Evolutionary conservation across 2,888 invertebrate genomes (phyloP).

Genomic region (Epistrophella euchroma): DNA sequence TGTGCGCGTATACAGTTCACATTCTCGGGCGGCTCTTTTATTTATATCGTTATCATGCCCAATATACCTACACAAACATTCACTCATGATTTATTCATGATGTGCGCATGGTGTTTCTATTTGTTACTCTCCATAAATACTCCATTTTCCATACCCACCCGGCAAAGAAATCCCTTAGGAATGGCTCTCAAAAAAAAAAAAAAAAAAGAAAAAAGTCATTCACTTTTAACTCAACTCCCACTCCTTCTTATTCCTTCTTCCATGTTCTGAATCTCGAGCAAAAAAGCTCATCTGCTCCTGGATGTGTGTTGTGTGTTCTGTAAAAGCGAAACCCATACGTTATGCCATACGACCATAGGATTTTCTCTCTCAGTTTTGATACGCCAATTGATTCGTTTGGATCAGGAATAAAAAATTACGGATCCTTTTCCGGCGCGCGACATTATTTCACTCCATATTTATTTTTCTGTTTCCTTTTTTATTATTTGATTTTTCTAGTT

Average conservation of each 20-base stretch:
- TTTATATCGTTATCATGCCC: slow-evolving; percentile 2
- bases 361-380: slow-evolving; percentile 71
- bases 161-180: neutral
- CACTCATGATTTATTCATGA: slow-evolving; percentile 66
- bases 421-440: slow-evolving; percentile 66
- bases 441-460: slow-evolving; percentile 70
- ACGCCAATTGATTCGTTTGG: slow-evolving; percentile 72
- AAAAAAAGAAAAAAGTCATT: no score
- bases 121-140: neutral
- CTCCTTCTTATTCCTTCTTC: slow-evolving; percentile 20
- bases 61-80: slow-evolving; percentile 32
- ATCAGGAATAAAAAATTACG: slow-evolving; percentile 59
- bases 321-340: slow-evolving; percentile 40
- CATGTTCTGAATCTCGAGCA: neutral
- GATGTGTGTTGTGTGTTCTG: neutral
- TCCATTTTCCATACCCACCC: neutral
- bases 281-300: slow-evolving; percentile 56
- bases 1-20: neutral
- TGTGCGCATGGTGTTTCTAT: slow-evolving; percentile 28
- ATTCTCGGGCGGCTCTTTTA: neutral
- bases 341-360: slow-evolving; percentile 57
- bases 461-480: slow-evolving; percentile 55
- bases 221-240: slow-evolving; percentile 27
- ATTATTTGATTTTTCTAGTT: slow-evolving; percentile 17
- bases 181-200: slow-evolving; percentile 7